Percentiles rank a stretch among this genome's conserved stretches.
phyloP scores from a whole-genome alignment of 2,888 invertebrate genomes.

The Loripinus fragilis region DNA sequence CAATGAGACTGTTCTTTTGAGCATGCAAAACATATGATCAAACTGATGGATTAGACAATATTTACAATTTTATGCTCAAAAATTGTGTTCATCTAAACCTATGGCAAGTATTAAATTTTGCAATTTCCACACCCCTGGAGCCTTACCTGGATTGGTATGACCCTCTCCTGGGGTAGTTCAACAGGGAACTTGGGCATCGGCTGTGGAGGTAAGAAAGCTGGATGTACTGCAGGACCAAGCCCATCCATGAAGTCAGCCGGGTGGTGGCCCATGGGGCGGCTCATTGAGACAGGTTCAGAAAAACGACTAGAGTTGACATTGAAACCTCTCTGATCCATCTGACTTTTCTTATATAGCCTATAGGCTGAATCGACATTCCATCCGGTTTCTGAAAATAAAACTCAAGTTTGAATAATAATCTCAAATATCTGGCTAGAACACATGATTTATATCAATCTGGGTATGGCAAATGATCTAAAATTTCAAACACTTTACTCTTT shows the following conservation, averaged over 20 bases:
- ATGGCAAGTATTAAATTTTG: too few relatives aligned
- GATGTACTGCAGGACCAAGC: conserved; percentile 41
- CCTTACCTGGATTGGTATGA: conserved; percentile 66
- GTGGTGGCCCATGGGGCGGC: conserved; percentile 19
- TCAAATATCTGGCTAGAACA: too few relatives aligned
- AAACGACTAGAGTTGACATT: conserved; percentile 20
- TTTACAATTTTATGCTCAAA: too few relatives aligned
- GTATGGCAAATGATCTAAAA: too few relatives aligned
- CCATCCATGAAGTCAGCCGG: conserved; percentile 35
- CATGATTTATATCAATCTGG: too few relatives aligned
- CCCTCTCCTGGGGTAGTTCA: conserved; percentile 45
- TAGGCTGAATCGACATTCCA: conserved; percentile 55
- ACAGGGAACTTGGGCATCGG: conserved; percentile 52
- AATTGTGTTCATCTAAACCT: too few relatives aligned
- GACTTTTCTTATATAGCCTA: conserved; percentile 38
- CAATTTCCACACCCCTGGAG: too few relatives aligned
- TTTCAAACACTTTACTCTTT: too few relatives aligned
- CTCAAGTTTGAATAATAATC: too few relatives aligned
- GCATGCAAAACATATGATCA: too few relatives aligned
- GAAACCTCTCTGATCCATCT: conserved; percentile 42
- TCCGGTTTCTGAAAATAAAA: conserved; percentile 34
- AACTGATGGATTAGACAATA: too few relatives aligned
- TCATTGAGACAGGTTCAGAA: conserved; percentile 24
- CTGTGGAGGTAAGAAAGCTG: conserved; percentile 45
- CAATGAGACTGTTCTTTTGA: too few relatives aligned